phyloP scores from a whole-genome alignment of 1,140 invertebrate genomes.

The Oncopodura yosiiana region DNA sequence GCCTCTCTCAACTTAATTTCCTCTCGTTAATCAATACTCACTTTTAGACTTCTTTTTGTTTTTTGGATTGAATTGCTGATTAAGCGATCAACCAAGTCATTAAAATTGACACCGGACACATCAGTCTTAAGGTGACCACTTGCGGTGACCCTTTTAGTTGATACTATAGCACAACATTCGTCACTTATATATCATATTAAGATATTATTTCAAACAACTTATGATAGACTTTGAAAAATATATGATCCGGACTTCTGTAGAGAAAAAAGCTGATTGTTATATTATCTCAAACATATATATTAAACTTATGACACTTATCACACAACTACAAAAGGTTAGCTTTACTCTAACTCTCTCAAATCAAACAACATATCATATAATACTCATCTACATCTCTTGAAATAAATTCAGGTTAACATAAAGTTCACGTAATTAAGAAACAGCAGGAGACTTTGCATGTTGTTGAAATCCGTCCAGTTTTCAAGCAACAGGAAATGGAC shows the following conservation, averaged over 20 bases:
- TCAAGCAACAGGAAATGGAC: constrained; percentile 22
- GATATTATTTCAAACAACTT: too few relatives aligned
- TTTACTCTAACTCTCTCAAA: constrained; percentile 2
- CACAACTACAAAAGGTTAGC: not conserved
- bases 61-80: too few relatives aligned
- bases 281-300: not conserved
- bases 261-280: too few relatives aligned
- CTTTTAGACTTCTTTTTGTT: too few relatives aligned
- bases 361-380: constrained; percentile 5
- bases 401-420: constrained; percentile 26
- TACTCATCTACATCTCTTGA: not conserved
- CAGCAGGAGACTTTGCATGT: constrained; percentile 27
- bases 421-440: constrained; percentile 29
- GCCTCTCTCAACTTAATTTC: too few relatives aligned
- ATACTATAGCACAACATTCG: too few relatives aligned
- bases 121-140: constrained; percentile 13
- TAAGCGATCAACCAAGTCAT: constrained; percentile 27
- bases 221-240: too few relatives aligned
- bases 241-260: too few relatives aligned
- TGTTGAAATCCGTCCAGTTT: constrained; percentile 10
- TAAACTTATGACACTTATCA: not conserved
- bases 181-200: too few relatives aligned
- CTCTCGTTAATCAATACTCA: too few relatives aligned
- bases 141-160: constrained; percentile 2
- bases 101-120: constrained; percentile 29